Evolutionary conservation across 2,888 invertebrate genomes (phyloP), one percentile per base, ranked within the genome.

Genomic region (Physocephala rufipes): DNA sequence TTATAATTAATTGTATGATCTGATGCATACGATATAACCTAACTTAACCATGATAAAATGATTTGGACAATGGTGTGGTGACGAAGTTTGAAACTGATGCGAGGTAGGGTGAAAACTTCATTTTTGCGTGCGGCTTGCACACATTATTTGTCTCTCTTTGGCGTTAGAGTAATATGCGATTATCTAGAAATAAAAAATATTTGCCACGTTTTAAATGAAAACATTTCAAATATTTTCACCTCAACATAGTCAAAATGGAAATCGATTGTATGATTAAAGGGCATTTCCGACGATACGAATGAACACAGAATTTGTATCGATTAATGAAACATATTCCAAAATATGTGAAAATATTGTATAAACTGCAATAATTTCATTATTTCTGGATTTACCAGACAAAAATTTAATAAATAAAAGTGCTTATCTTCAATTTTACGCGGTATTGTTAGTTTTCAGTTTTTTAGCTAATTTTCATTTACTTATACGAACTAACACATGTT

Each of bases 1-100:
- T 86, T 85, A 85, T 84, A 85, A 85, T 83, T 86, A 84, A 83
- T 84, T 86, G 84, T 85, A 85, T 86, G 86, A 85, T 82, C 85
- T 84, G 83, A 86, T 85, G 84, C 84, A 84, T 83, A 84, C 84
- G 84, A 82, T 84, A 85, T 86, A 86, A 85, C 85, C 85, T 85
- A 86, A 85, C 85, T 85, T 85, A 81, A 81, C 79, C 81, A 84
- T 85, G 85, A 85, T 84, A 85, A 85, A 81, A 79, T 79, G 79
- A 79, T 78, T 79, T 80, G 78, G 79, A 79, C 77, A 79, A 79
- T 76, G 76, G 55, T 71, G 67, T 71, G 71, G 71, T 71, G 71
- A 47, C 62, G 71, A 53, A 47, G 43, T 61, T 51, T 47, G 49
- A 62, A 16, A 75, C 66, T 71, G 68, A 72, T 66, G 65, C 68